phyloP scores from a whole-genome alignment of 2,113 vertebrate species.

The Burhinus oedicnemus region DNA sequence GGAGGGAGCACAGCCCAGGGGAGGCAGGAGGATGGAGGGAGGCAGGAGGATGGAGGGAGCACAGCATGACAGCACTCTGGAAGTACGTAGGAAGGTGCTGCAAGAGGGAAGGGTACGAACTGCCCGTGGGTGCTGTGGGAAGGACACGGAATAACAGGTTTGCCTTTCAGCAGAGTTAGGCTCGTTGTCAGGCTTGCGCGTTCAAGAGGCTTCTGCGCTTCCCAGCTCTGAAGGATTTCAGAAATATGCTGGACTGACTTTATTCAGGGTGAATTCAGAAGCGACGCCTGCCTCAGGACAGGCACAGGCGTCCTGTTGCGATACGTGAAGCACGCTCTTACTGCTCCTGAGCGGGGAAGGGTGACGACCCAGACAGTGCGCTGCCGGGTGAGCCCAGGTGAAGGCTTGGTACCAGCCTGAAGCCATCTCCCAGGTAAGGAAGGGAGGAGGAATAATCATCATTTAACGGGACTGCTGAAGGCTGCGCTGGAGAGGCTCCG shows the following conservation, averaged over 20 bases:
- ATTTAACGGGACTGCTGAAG: background rate
- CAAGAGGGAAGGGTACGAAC: background rate
- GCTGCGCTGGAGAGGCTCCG: background rate
- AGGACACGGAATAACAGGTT: background rate
- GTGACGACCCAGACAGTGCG: accelerated
- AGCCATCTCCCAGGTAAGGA: background rate
- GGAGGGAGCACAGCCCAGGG: too few relatives aligned
- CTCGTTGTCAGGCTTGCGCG: background rate
- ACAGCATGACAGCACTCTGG: accelerated
- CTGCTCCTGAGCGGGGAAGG: background rate
- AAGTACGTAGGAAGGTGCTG: background rate
- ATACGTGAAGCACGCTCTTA: background rate
- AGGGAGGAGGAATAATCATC: background rate
- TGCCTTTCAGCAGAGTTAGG: background rate
- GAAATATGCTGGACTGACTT: background rate
- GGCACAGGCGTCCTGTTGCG: background rate
- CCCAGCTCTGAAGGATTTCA: background rate
- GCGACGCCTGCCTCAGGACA: background rate
- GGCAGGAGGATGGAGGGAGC: background rate
- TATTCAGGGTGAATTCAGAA: background rate
- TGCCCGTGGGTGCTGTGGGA: background rate
- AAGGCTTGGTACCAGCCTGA: background rate
- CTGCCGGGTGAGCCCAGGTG: background rate
- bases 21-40: background rate
- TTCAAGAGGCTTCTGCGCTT: background rate